Evolutionary conservation across 2,888 invertebrate genomes (phyloP).

Genomic region (Ashinkailepas kermadecensis): DNA sequence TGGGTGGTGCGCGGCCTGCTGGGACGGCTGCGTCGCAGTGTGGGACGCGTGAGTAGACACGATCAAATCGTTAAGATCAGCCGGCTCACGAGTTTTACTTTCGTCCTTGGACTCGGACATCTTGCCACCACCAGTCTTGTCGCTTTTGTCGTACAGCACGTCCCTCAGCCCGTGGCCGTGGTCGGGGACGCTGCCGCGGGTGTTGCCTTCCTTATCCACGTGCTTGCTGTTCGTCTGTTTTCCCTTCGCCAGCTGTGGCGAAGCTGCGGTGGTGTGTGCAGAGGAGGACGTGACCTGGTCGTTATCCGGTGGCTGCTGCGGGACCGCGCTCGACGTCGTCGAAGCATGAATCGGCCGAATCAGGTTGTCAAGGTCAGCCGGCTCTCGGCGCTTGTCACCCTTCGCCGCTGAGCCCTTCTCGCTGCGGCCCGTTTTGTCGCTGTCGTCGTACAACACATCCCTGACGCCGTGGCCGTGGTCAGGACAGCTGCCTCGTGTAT

Average conservation of each 20-base stretch:
- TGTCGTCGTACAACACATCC: no score
- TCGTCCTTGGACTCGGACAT: neutral
- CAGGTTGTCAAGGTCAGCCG: neutral
- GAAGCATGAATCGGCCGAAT: neutral
- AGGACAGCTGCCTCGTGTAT: no score
- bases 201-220: neutral
- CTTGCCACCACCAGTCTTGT: neutral
- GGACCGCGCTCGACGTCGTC: no score
- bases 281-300: no score
- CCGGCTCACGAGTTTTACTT: neutral
- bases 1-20: neutral
- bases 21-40: neutral
- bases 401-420: no score
- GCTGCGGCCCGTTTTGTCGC: no score
- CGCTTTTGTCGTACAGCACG: neutral
- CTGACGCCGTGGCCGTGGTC: no score
- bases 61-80: neutral
- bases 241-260: no score
- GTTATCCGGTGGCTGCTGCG: no score
- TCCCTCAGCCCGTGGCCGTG: conserved; percentile 1
- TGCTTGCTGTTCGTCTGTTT: neutral
- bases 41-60: neutral
- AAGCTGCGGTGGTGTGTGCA: no score
- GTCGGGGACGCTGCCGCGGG: neutral
- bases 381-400: no score